These are phyloP conservation scores for Camponotus floridanus DNA, from an alignment of 1,140 invertebrate genomes.

Conservation along the genomic window DNA sequence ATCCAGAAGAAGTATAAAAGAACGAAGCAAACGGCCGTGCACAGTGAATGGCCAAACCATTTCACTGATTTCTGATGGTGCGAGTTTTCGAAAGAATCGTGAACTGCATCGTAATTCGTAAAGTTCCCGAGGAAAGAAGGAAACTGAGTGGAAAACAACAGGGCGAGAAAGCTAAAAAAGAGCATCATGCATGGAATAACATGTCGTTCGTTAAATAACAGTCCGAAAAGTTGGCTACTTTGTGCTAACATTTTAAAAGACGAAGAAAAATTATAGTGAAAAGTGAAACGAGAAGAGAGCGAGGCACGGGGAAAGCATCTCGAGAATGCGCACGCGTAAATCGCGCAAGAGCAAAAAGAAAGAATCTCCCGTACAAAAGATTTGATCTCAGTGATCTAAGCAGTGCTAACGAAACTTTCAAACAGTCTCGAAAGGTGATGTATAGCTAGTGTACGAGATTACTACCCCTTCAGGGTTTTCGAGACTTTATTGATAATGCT, in stretches of 20 bases:
- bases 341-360: not conserved
- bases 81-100: not conserved
- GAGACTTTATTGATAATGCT: conserved; percentile 53
- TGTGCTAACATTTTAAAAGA: not conserved
- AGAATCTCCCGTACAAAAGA: conserved; percentile 7
- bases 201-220: conserved; percentile 17
- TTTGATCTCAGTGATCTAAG: conserved; percentile 30
- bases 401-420: conserved; percentile 46
- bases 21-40: not conserved
- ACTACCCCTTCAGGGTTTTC: conserved; percentile 13
- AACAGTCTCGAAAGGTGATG: conserved; percentile 19
- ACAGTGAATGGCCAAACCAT: not conserved
- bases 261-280: not conserved
- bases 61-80: not conserved
- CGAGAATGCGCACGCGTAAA: not conserved
- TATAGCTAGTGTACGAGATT: not conserved
- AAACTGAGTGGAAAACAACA: not conserved
- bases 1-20: not conserved
- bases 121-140: not conserved
- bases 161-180: not conserved
- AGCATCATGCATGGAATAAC: not conserved
- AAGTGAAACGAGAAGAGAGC: not conserved
- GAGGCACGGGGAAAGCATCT: not conserved
- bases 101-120: not conserved
- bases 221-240: not conserved